Base-by-base conservation (phyloP, 2,888 invertebrate species). In the Achlya flavicornis region DNA sequence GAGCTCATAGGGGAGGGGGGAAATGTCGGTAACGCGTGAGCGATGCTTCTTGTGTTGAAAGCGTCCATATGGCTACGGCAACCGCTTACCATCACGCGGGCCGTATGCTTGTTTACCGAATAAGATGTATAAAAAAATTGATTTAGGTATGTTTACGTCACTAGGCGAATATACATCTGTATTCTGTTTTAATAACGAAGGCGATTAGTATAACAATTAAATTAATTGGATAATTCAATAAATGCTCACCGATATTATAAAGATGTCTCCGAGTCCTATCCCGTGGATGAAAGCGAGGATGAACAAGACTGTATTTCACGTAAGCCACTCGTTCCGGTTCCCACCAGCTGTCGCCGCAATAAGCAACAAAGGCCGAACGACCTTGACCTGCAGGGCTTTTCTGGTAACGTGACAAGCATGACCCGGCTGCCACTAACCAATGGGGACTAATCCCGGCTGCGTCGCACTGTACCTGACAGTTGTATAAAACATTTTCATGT, bases 391-490 rank as follows among this genome's bases (percentile, higher is more conserved):
- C 68, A 12, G 78, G 73, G 11, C 80, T 80, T 41, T 78, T 81
- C 33, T 77, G 80, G 53, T 86, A 82, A n/a, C 89, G 85, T 11
- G 89, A 86, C 10, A 92, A 74, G 66, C 92, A 92, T 0, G 90
- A 79, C 0, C 84, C 92, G 8, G 92, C 81, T 10, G 88, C 85
- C 33, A 92, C 70, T 32, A 92, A 68, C 92, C 92, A 92, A 72
- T 92, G 89, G 3, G 85, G 77, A 69, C 86, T 92, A 48, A 92
- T 82, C 11, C 84, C 85, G 12, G 90, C 92, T 16, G 90, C 89
- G 64, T 92, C 92, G 68, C 92, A 92, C 65, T 85, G 83, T 58
- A 91, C 83, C 92, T 92, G 68, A 4, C 12, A 41, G 41, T 12
- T 12, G 57, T 78, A 78, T 53, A 57, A 46, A 3, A 19, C 16